Evolutionary conservation across 1,140 invertebrate species (phyloP).

Genomic region (Lanistes nyassanus): DNA sequence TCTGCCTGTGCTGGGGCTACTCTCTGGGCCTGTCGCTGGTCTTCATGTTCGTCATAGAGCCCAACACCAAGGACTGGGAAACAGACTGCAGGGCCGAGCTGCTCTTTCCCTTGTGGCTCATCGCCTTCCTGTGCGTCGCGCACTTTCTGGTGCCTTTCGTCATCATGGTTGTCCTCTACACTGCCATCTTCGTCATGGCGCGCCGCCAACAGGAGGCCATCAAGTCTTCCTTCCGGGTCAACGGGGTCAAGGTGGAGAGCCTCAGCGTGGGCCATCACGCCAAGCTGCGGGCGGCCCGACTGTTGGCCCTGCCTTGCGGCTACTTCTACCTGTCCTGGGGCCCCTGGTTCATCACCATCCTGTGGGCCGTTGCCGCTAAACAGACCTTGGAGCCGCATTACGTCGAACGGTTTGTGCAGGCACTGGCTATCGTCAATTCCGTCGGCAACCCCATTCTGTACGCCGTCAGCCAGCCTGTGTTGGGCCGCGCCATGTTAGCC

Average conservation of each 20-base stretch:
- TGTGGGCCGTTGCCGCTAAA: slow-evolving; percentile 5
- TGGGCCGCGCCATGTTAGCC: slow-evolving; percentile 17
- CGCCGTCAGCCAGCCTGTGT: slow-evolving; percentile 17
- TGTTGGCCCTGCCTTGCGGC: slow-evolving; percentile 13
- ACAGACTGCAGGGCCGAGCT: slow-evolving; percentile 7
- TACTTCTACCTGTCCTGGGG: slow-evolving; percentile 26
- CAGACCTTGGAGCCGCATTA: neutral
- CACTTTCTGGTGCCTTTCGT: slow-evolving; percentile 18
- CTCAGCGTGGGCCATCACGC: neutral
- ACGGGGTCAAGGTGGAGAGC: neutral
- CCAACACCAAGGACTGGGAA: neutral
- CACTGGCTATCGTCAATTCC: slow-evolving; percentile 14
- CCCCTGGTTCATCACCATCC: slow-evolving; percentile 10
- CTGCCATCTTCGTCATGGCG: slow-evolving; percentile 18
- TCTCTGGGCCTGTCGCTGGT: neutral
- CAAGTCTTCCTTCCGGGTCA: slow-evolving; percentile 4
- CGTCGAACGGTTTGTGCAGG: slow-evolving; percentile 13
- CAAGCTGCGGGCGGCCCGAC: slow-evolving; percentile 15
- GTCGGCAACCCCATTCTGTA: slow-evolving; percentile 21
- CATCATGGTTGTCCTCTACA: slow-evolving; percentile 20
- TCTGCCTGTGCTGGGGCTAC: slow-evolving; percentile 9
- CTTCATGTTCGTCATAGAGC: slow-evolving; percentile 6
- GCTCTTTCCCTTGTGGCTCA: slow-evolving; percentile 15
- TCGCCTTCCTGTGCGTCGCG: neutral
- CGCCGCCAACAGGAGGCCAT: slow-evolving; percentile 15